Evolutionary conservation across 2,113 vertebrate species (phyloP).

Genomic region (Carassius gibelio): DNA sequence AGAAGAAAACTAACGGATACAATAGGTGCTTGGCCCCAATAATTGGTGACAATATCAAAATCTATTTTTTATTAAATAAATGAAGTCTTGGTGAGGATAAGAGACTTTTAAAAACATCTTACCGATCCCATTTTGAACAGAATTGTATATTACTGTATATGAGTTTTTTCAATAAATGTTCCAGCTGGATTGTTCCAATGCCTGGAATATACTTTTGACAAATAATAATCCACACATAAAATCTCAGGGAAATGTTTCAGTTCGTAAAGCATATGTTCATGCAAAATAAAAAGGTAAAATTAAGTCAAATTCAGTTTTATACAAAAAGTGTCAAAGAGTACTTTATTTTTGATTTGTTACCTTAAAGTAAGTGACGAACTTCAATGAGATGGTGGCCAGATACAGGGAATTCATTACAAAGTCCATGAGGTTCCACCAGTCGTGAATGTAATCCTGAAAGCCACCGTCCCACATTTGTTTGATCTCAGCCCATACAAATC

Average conservation of each 20-base stretch:
- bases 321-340: neutral
- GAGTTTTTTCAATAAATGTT: neutral
- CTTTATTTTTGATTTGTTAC: conserved; percentile 70
- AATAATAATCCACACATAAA: neutral
- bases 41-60: neutral
- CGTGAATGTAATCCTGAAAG: conserved; percentile 96
- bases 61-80: too few species aligned
- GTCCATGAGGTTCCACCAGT: conserved; percentile 99
- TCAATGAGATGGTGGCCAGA: conserved; percentile 95
- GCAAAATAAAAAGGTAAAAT: neutral
- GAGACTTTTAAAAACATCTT: neutral
- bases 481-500: conserved; percentile 99
- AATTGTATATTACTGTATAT: neutral
- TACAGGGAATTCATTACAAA: conserved; percentile 99
- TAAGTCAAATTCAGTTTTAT: neutral
- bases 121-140: neutral
- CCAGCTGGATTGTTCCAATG: too few species aligned
- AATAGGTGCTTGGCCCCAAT: neutral
- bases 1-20: too few species aligned
- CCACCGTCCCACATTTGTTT: conserved; percentile 99
- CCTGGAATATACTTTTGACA: neutral
- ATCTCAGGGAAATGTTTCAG: neutral
- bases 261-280: neutral
- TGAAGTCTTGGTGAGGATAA: neutral
- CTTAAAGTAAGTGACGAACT: conserved; percentile 95